Percentiles rank a stretch among this genome's conserved stretches.
Conservation (phyloP, 1,140 invertebrate genomes). For the Sarcophaga peregrina region DNA sequence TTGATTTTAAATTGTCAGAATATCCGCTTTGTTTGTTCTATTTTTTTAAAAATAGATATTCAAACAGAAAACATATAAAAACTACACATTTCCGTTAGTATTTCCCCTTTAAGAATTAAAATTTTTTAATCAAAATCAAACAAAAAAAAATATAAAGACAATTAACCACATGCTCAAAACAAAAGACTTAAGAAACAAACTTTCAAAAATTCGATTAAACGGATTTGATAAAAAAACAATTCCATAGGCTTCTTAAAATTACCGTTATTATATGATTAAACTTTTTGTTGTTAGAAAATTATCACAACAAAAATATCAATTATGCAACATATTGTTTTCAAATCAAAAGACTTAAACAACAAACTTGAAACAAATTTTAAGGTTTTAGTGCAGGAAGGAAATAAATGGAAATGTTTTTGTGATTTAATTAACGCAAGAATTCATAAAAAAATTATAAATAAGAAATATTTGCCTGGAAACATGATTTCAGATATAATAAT, state of each 20-base stretch:
- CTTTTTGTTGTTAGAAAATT: neutral
- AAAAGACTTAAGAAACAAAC: constrained; percentile 35
- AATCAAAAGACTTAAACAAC: no score
- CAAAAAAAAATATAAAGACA: no score
- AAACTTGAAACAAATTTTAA: no score
- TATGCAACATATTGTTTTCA: no score
- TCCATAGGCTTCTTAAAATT: neutral
- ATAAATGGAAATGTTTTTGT: no score
- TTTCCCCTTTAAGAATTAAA: constrained; percentile 22
- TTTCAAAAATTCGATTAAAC: neutral
- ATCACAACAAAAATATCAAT: neutral
- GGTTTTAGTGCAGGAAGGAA: no score
- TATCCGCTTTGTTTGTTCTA: constrained; percentile 30
- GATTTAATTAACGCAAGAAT: no score
- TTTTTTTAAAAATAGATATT: constrained; percentile 1
- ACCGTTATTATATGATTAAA: neutral
- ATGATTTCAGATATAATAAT: no score
- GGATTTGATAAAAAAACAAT: neutral
- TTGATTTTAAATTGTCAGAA: constrained; percentile 30
- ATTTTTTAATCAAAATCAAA: no score
- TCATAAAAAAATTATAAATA: no score
- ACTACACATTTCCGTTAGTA: constrained; percentile 15
- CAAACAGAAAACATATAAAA: neutral
- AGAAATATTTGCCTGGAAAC: no score
- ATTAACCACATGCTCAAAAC: constrained; percentile 9